Percentiles rank a stretch among this genome's conserved stretches.
Conservation (phyloP, 2,888 invertebrate genomes). For the Catocala fraxini region DNA sequence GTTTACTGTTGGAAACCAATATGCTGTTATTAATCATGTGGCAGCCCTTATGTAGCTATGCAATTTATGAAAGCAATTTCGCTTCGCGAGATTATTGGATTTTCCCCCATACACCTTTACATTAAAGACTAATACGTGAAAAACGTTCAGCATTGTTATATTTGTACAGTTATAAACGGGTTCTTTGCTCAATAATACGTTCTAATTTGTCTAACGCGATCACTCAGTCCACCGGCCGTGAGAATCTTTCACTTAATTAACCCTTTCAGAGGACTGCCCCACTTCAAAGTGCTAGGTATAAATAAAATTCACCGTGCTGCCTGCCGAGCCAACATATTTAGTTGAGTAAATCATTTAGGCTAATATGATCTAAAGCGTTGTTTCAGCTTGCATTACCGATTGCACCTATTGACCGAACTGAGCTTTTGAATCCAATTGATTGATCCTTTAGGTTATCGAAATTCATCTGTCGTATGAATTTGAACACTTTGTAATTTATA, state of each 20-base stretch:
- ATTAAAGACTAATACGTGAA: slow-evolving; percentile 24
- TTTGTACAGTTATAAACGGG: slow-evolving; percentile 65
- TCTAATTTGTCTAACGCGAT: slow-evolving; percentile 83
- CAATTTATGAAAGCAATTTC: slow-evolving; percentile 21
- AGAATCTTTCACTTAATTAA: slow-evolving; percentile 85
- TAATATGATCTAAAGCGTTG: slow-evolving; percentile 60
- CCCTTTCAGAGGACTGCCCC: slow-evolving; percentile 76
- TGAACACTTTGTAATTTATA: neutral
- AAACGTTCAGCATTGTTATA: slow-evolving; percentile 39
- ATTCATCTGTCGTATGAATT: neutral
- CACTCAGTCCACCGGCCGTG: slow-evolving; percentile 72
- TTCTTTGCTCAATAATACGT: slow-evolving; percentile 82
- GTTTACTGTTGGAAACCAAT: slow-evolving; percentile 50
- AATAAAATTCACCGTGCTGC: slow-evolving; percentile 69
- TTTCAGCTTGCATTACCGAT: slow-evolving; percentile 26
- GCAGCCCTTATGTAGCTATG: slow-evolving; percentile 29
- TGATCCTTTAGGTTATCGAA: neutral
- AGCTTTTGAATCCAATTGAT: slow-evolving; percentile 19
- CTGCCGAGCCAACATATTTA: slow-evolving; percentile 64
- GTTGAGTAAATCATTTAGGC: slow-evolving; percentile 69
- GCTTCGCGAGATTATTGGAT: slow-evolving; percentile 15
- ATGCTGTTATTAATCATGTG: slow-evolving; percentile 54
- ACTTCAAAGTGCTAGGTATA: slow-evolving; percentile 79
- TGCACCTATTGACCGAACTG: slow-evolving; percentile 21
- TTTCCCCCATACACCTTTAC: slow-evolving; percentile 27